These are phyloP conservation scores for Popillia japonica DNA, from an alignment of 1,140 invertebrate genomes.

Conservation along the genomic window DNA sequence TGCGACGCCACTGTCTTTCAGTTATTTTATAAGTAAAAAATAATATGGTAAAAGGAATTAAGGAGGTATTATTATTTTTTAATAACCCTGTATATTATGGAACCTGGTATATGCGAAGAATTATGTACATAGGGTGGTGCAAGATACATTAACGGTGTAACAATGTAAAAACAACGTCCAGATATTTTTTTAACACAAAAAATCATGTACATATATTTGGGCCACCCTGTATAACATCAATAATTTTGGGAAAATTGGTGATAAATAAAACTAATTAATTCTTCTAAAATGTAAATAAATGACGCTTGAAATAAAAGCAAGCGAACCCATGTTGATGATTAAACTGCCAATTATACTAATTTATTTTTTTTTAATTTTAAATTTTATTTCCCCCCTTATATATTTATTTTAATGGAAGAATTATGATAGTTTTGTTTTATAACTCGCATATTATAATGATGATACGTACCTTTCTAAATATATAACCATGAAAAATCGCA, in stretches of 20 bases:
- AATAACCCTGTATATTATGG: background rate
- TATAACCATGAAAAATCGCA: no score
- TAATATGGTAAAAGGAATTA: background rate
- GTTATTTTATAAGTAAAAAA: background rate
- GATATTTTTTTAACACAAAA: no score
- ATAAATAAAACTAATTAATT: slow-evolving; percentile 22
- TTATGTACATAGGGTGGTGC: background rate
- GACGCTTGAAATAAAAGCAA: background rate
- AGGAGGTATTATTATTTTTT: background rate
- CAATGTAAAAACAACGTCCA: no score
- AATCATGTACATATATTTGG: no score
- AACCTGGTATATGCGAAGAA: background rate
- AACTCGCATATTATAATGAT: background rate
- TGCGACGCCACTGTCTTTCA: slow-evolving; percentile 2
- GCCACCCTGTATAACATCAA: no score
- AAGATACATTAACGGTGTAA: no score
- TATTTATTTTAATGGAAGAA: background rate
- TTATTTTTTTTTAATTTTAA: background rate
- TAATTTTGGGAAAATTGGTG: background rate
- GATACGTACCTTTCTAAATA: slow-evolving; percentile 11
- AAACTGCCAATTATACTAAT: background rate
- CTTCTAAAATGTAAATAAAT: background rate
- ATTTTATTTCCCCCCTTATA: background rate
- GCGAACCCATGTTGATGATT: background rate
- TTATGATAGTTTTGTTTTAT: slow-evolving; percentile 5